These are phyloP conservation scores for Labeo catla DNA, from an alignment of 2,113 vertebrate genomes.

Conservation along the genomic window DNA sequence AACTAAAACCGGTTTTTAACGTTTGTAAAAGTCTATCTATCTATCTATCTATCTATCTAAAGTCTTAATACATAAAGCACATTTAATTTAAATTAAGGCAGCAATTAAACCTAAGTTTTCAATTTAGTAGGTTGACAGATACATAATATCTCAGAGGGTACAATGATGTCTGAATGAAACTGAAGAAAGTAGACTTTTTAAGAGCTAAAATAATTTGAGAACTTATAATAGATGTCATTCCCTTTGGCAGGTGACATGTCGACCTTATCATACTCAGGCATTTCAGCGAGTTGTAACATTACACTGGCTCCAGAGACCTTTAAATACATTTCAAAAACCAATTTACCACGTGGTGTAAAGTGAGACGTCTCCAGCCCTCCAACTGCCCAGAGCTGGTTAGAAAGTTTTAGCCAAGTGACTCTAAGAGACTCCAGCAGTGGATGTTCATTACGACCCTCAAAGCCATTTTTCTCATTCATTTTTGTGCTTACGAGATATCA, in stretches of 20 bases:
- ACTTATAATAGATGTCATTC: constrained; percentile 13
- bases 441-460: constrained; percentile 17
- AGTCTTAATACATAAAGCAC: no score
- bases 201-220: neutral
- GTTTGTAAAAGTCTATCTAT: neutral
- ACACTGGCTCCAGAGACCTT: constrained; percentile 70
- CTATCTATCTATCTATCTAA: neutral
- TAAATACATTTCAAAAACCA: constrained; percentile 75
- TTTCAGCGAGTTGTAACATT: constrained; percentile 70
- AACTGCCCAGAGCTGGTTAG: constrained; percentile 57
- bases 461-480: neutral
- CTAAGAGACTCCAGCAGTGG: constrained; percentile 40
- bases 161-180: neutral
- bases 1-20: neutral
- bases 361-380: constrained; percentile 66
- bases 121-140: neutral
- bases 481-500: neutral
- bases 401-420: constrained; percentile 60
- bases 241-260: constrained; percentile 63
- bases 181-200: neutral
- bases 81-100: neutral
- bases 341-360: constrained; percentile 79
- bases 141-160: neutral
- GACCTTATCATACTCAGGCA: constrained; percentile 50
- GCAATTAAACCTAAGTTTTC: neutral